Conservation (phyloP, 2,888 invertebrate species). For the Myopa testacea region DNA sequence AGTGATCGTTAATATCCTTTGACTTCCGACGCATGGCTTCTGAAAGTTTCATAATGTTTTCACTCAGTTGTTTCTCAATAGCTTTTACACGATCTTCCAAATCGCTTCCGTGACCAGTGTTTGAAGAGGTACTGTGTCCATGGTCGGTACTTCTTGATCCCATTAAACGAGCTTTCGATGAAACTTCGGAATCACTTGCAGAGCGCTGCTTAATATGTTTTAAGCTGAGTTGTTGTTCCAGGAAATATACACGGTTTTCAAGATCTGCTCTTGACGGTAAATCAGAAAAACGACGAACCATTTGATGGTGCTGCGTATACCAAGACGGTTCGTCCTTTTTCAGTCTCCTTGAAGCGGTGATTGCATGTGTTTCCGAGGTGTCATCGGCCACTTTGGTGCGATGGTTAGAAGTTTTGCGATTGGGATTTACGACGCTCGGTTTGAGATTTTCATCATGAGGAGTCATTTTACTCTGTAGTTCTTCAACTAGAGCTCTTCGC, state of each 20-base stretch:
- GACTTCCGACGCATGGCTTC: conserved; percentile 54
- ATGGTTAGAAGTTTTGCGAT: conserved; percentile 47
- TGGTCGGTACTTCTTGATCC: conserved; percentile 43
- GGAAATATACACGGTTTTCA: conserved; percentile 63
- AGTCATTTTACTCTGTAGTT: conserved; percentile 58
- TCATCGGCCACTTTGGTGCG: conserved; percentile 57
- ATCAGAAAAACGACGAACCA: conserved; percentile 66
- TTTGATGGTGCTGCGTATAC: conserved; percentile 51
- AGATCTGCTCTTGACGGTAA: conserved; percentile 65
- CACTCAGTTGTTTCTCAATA: conserved; percentile 61
- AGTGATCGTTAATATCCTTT: conserved; percentile 41
- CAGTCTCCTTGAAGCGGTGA: conserved; percentile 62
- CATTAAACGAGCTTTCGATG: conserved; percentile 53
- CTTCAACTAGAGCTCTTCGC: conserved; percentile 58
- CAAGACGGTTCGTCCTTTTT: conserved; percentile 60
- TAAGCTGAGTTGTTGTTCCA: conserved; percentile 62
- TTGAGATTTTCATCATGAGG: conserved; percentile 56
- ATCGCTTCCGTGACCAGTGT: conserved; percentile 28
- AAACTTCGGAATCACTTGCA: conserved; percentile 67
- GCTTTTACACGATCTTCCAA: conserved; percentile 61
- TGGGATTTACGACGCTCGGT: conserved; percentile 60
- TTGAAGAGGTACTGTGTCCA: conserved; percentile 52
- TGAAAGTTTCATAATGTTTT: conserved; percentile 57
- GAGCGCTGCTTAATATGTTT: conserved; percentile 65
- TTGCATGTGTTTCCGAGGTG: conserved; percentile 66